A percentile compares a stretch with the other conserved stretches of the same genome.
These are phyloP conservation scores for Acleris cristana DNA, from an alignment of 2,888 invertebrate species.

Conservation along the genomic window DNA sequence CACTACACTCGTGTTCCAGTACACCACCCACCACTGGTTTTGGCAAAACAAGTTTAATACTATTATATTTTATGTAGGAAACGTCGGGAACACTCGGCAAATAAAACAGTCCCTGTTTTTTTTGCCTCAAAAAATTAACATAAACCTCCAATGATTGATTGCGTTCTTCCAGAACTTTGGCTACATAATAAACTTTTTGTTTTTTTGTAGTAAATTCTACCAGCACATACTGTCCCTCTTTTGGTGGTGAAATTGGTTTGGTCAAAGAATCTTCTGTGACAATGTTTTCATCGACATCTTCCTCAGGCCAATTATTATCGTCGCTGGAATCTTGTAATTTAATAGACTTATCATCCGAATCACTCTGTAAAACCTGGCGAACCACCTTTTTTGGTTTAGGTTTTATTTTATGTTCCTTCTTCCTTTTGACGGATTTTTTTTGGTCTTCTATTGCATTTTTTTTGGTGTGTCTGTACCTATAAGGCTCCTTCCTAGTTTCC, in stretches of 20 bases:
- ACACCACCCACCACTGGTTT: neutral
- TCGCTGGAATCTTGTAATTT: neutral
- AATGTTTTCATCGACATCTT: neutral
- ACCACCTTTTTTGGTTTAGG: too few relatives aligned
- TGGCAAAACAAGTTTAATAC: neutral
- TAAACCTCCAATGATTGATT: neutral
- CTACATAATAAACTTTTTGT: neutral
- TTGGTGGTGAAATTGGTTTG: neutral
- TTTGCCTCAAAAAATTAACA: neutral
- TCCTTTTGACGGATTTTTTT: too few relatives aligned
- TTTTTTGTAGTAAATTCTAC: neutral
- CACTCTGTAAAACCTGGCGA: too few relatives aligned
- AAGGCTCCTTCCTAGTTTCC: too few relatives aligned
- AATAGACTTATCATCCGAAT: too few relatives aligned
- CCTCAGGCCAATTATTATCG: neutral
- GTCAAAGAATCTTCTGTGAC: neutral
- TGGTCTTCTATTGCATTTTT: too few relatives aligned
- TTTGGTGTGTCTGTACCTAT: too few relatives aligned
- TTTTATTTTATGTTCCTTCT: too few relatives aligned
- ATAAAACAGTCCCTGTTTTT: neutral
- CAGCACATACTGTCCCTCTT: constrained; percentile 3
- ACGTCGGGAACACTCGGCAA: neutral
- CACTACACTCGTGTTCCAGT: too few relatives aligned
- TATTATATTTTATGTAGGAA: neutral
- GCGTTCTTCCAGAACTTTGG: neutral